phyloP scores from a whole-genome alignment of 2,888 invertebrate genomes.

The Spilosoma lubricipeda region DNA sequence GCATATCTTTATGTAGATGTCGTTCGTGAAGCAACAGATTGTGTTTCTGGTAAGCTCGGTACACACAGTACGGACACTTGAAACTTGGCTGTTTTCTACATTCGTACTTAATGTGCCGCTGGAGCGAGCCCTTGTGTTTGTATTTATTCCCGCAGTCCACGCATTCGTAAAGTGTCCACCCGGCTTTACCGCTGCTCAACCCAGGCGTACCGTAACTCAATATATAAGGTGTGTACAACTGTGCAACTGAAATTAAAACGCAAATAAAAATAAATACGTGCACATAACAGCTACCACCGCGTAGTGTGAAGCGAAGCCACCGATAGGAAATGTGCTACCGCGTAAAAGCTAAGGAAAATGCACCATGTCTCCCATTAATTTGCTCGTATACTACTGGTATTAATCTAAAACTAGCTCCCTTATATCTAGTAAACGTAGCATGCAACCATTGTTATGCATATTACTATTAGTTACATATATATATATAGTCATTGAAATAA shows the following conservation, averaged over 20 bases:
- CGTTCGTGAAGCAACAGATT: slow-evolving; percentile 86
- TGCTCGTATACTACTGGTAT: slow-evolving; percentile 66
- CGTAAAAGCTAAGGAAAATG: slow-evolving; percentile 80
- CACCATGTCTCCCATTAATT: slow-evolving; percentile 86
- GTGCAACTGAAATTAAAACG: slow-evolving; percentile 86
- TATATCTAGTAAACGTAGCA: slow-evolving; percentile 62
- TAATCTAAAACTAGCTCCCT: slow-evolving; percentile 59
- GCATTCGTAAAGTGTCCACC: slow-evolving; percentile 87
- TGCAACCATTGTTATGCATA: slow-evolving; percentile 65
- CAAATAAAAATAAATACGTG: slow-evolving; percentile 85
- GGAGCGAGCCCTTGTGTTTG: slow-evolving; percentile 92
- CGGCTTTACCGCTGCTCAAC: slow-evolving; percentile 78
- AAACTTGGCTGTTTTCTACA: slow-evolving; percentile 90
- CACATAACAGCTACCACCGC: slow-evolving; percentile 77
- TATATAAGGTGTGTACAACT: slow-evolving; percentile 86
- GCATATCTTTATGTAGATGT: slow-evolving; percentile 84
- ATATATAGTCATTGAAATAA: slow-evolving; percentile 32
- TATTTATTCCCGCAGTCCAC: slow-evolving; percentile 93
- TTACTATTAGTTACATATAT: slow-evolving; percentile 54
- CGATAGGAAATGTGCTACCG: slow-evolving; percentile 70
- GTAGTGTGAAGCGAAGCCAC: slow-evolving; percentile 77
- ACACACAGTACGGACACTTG: slow-evolving; percentile 89
- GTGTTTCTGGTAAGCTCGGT: slow-evolving; percentile 89
- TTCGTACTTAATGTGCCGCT: slow-evolving; percentile 91
- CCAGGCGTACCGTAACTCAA: slow-evolving; percentile 83